Evolutionary conservation across 2,888 invertebrate species (phyloP), one percentile per base, ranked within the genome.

Genomic region (Lepidocyrtoides sp.): DNA sequence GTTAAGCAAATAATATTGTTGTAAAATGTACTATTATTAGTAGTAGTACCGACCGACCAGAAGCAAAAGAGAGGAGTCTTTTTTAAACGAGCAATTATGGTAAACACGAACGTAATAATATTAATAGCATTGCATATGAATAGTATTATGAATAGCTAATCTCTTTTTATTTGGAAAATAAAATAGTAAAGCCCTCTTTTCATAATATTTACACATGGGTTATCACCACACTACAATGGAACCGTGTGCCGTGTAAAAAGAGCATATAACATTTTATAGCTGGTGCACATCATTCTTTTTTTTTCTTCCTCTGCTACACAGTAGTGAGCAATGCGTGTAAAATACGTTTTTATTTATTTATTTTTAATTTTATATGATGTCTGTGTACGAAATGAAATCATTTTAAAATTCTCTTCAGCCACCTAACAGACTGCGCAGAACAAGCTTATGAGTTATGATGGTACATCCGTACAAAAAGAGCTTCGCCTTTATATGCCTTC

Each of bases 271-370:
- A 57, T 57, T 81, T 36, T 44, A 54, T 57, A 54, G 51, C 29
- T 48, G 14, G n/a, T 77, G 48, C 77, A 44, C 57, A 57, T 36
- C 36, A 81, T 81, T 14, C 36, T 20, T 44, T 44, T 54, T 36
- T 51, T 51, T 77, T 48, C 77, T 51, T n/a, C 44, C 26, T 7
- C 10, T 69, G 41, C 14, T 1, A 32, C n/a, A n/a, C 41, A 36
- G 41, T 20, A 51, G 77, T 44, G 77, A 48, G 32, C 81, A 81
- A 8, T 20, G 32, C 81, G 81, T 81, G 57, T 81, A 81, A 81
- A 79, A 54, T 75, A 79, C 20, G 57, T 20, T 83, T 63, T 85
- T 85, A 85, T 85, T 85, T 85, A 85, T 85, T 85, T 85, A 85
- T 75, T 85, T 85, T 85, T 54, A 85, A 85, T 85, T 85, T 85